These are phyloP conservation scores for Hippocampus abdominalis DNA, from an alignment of 2,113 vertebrate species.

Conservation along the genomic window DNA sequence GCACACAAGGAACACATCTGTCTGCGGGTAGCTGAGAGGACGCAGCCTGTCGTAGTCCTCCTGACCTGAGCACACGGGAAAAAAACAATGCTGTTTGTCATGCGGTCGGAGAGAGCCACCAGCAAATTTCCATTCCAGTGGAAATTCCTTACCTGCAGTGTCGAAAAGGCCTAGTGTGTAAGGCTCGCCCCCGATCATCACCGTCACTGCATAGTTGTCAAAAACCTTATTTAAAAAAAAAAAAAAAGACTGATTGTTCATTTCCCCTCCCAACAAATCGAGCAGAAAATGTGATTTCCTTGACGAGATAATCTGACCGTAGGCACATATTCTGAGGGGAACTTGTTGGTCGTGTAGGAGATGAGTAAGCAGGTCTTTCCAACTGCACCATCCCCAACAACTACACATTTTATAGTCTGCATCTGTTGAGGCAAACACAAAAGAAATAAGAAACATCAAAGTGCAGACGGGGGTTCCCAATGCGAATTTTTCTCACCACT, in stretches of 20 bases:
- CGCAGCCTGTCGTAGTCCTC: constrained; percentile 98
- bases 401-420: constrained; percentile 99
- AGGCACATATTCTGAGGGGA: constrained; percentile 95
- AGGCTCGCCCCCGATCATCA: constrained; percentile 98
- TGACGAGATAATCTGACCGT: constrained; percentile 76
- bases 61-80: constrained; percentile 78
- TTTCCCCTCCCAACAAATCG: background rate
- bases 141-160: constrained; percentile 84
- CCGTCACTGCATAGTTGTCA: constrained; percentile 98
- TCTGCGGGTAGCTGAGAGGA: constrained; percentile 97
- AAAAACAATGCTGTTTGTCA: background rate
- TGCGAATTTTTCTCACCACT: background rate
- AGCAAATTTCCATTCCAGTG: background rate
- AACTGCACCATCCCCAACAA: constrained; percentile 95
- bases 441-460: constrained; percentile 24
- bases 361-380: constrained; percentile 98
- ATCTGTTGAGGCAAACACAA: constrained; percentile 66
- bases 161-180: constrained; percentile 96
- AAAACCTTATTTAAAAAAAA: constrained; percentile 79
- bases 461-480: background rate
- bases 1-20: constrained; percentile 97
- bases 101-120: constrained; percentile 4
- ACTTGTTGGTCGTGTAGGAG: constrained; percentile 98
- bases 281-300: background rate
- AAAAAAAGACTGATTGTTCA: background rate